These are phyloP conservation scores for Sprattus sprattus DNA, from an alignment of 2,113 vertebrate species.

Conservation along the genomic window DNA sequence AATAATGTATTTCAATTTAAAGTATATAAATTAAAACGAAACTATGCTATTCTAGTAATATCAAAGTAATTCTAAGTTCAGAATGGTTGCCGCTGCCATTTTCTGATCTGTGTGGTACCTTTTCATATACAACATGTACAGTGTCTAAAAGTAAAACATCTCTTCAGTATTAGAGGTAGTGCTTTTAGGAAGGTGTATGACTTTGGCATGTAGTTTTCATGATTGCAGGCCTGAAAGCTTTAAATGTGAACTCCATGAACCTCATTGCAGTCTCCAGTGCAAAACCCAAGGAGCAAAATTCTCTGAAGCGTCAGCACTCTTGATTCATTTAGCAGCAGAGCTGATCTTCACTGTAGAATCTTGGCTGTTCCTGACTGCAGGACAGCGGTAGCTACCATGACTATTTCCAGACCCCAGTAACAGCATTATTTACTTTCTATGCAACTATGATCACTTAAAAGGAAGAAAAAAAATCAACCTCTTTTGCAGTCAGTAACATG, in stretches of 20 bases:
- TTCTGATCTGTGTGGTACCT: not conserved
- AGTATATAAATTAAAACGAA: not conserved
- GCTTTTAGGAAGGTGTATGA: not conserved
- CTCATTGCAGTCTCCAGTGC: not conserved
- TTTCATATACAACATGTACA: not conserved
- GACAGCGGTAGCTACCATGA: not conserved
- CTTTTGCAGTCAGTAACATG: slow-evolving; percentile 60
- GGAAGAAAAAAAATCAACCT: slow-evolving; percentile 61
- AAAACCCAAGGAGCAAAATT: not conserved
- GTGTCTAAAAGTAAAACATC: too few relatives aligned
- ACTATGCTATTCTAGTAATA: not conserved
- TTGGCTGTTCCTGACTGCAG: not conserved
- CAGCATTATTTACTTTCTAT: slow-evolving; percentile 74
- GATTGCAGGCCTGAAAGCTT: not conserved
- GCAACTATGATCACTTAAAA: slow-evolving; percentile 62
- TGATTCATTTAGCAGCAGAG: not conserved
- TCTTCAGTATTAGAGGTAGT: not conserved
- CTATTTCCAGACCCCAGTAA: slow-evolving; percentile 46
- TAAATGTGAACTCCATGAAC: not conserved
- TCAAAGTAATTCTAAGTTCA: not conserved
- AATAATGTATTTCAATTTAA: not conserved
- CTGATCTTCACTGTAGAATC: not conserved
- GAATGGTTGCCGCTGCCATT: not conserved
- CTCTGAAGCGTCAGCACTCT: not conserved
- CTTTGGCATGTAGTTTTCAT: not conserved